Evolutionary conservation across 2,797 vertebrate genomes (phyloP).

Genomic region (Dallia pectoralis): DNA sequence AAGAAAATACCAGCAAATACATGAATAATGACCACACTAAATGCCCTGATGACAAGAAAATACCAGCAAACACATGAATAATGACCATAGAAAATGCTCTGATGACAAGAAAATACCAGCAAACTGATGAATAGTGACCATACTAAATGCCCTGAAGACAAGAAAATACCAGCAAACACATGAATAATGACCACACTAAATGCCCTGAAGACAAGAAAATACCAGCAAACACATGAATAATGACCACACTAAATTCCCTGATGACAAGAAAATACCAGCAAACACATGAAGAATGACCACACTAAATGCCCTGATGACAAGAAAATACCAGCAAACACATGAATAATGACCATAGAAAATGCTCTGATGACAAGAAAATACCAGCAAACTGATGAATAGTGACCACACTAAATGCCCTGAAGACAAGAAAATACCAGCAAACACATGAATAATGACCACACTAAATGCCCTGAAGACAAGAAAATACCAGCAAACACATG

Average conservation of each 20-base stretch:
- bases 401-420: constrained; percentile 66
- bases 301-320: constrained; percentile 68
- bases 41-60: constrained; percentile 64
- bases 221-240: constrained; percentile 66
- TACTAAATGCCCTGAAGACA: constrained; percentile 68
- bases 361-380: constrained; percentile 64
- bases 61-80: constrained; percentile 64
- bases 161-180: constrained; percentile 60
- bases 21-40: constrained; percentile 71
- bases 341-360: constrained; percentile 70
- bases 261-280: constrained; percentile 66
- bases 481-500: constrained; percentile 60
- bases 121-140: constrained; percentile 66
- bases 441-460: constrained; percentile 68
- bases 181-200: constrained; percentile 71
- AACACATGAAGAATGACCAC: constrained; percentile 66
- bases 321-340: constrained; percentile 60
- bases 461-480: constrained; percentile 67
- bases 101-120: constrained; percentile 67
- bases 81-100: constrained; percentile 67
- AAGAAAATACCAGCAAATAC: constrained; percentile 60
- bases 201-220: constrained; percentile 63
- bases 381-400: constrained; percentile 66
- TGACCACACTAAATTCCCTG: constrained; percentile 66
- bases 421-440: constrained; percentile 65